These are phyloP conservation scores for Rachycentron canadum DNA, from an alignment of 2,797 vertebrate species.

Conservation along the genomic window DNA sequence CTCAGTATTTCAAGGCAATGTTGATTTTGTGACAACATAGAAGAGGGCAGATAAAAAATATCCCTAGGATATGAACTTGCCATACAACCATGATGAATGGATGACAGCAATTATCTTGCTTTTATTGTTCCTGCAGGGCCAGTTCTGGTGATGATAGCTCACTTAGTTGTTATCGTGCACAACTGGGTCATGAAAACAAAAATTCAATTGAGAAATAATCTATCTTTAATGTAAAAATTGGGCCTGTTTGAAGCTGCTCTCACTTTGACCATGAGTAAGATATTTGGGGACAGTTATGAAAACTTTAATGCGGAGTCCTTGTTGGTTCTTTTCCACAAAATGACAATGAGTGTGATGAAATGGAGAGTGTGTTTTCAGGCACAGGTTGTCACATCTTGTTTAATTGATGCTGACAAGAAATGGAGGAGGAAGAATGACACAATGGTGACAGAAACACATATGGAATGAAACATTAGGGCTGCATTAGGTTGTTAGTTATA, in stretches of 20 bases:
- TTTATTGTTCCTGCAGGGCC: background rate
- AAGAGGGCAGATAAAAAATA: background rate
- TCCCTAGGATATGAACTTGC: background rate
- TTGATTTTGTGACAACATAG: background rate
- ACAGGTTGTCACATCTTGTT: constrained; percentile 18
- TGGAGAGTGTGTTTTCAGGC: background rate
- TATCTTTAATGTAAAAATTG: background rate
- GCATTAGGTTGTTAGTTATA: constrained; percentile 9
- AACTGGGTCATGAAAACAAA: constrained; percentile 18
- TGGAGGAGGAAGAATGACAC: background rate
- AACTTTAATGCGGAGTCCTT: background rate
- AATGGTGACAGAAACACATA: constrained; percentile 19
- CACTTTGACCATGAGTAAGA: background rate
- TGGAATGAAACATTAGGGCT: constrained; percentile 4
- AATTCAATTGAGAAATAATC: background rate
- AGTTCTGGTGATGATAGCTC: constrained; percentile 12
- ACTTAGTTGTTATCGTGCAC: constrained; percentile 15
- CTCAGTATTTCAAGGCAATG: constrained; percentile 5
- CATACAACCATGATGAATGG: constrained; percentile 4
- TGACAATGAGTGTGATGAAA: background rate
- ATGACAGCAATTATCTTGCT: background rate
- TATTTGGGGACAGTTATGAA: background rate
- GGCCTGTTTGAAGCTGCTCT: background rate
- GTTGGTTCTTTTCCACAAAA: background rate
- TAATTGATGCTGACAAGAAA: background rate